These are phyloP conservation scores for Xiphophorus birchmanni DNA, from an alignment of 2,797 vertebrate genomes.

Conservation along the genomic window DNA sequence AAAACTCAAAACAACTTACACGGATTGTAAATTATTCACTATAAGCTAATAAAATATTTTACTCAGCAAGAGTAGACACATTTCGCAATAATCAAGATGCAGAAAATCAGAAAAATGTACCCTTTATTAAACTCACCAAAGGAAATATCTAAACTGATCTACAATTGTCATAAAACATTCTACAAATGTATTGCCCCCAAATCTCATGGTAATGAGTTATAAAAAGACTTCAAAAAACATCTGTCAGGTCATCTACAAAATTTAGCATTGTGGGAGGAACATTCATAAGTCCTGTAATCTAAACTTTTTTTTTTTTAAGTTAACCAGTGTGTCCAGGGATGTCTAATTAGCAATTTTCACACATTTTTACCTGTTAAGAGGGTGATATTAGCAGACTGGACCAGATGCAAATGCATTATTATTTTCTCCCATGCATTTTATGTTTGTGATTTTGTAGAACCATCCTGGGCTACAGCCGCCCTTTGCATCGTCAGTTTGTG, in stretches of 20 bases:
- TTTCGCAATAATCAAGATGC: background rate
- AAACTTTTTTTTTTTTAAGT: background rate
- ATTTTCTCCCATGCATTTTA: background rate
- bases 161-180: too few relatives aligned
- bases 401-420: constrained; percentile 5
- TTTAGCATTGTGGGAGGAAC: background rate
- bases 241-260: background rate
- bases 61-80: background rate
- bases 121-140: background rate
- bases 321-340: background rate
- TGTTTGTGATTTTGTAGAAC: constrained; percentile 80
- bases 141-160: background rate
- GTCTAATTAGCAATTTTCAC: background rate
- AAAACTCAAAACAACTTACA: background rate
- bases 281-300: background rate
- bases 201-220: background rate
- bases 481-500: constrained; percentile 89
- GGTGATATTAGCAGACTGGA: background rate
- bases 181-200: background rate
- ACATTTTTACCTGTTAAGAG: background rate
- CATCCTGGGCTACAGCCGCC: constrained; percentile 89
- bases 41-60: background rate
- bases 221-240: background rate
- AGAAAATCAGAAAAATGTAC: background rate
- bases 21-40: background rate